Base-by-base conservation (phyloP, 1,140 invertebrate species). In the Metopolophium dirhodum region DNA sequence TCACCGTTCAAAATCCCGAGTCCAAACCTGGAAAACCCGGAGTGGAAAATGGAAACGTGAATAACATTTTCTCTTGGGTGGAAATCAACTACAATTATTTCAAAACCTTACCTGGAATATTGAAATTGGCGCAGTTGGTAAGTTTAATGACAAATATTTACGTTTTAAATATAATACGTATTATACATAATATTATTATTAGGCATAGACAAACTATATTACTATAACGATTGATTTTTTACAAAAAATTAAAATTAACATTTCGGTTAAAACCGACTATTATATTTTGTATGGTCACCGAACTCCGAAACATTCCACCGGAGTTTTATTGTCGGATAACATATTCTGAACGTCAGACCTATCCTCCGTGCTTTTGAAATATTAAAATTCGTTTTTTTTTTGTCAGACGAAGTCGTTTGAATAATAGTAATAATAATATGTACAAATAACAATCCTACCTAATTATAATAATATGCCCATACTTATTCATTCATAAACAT, bases 41-140 rank as follows among this genome's bases (percentile, higher is more conserved):
- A 95, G 95, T 77, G 95, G 95, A 94, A 95, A 95, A 91, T 94
- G 94, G 41, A 89, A 90, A 87, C 94, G 93, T 61, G 91, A 94
- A 47, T 82, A 83, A 83, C 30, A 51, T 94, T n/a, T 94, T 95
- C 47, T 94, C 95, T n/a, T 95, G 95, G 94, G 94, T 96, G 54
- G 94, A 94, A 90, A 37, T 96, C 45, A 96, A 96, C 94, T 93
- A 95, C 45, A 90, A 94, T 30, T 96, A 96, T 94, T 96, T 96
- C 94, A 95, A 94, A 88, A 95, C 96, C 30, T 94, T 96, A 94
- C 96, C 96, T 14, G 96, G 96, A 90, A 95, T 96, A 68, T 68
- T 96, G 30, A 96, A 96, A 94, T 91, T 96, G 2, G 94, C 95
- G 20, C 95, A 96, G 95, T 93, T 96, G 95, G 96, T 96, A 94